Evolutionary conservation across 2,888 invertebrate species (phyloP), one percentile per base, ranked within the genome.

Genomic region (Bombyx huttoni): DNA sequence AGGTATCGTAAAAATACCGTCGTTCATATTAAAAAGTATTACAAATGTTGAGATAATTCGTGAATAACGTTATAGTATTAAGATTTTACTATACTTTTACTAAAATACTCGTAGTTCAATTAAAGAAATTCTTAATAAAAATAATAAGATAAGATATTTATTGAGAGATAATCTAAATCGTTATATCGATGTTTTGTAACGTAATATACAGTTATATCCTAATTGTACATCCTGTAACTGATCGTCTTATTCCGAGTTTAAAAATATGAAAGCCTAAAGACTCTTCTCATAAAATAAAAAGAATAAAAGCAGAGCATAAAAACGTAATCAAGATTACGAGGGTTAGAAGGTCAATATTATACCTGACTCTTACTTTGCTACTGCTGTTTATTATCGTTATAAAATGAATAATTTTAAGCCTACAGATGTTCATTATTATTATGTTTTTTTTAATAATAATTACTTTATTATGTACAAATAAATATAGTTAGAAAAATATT

Each of bases 261-360:
- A 40, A 12, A 10, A 8, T 3, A 40, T 40, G 3, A 40, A 40
- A 40, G 40, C 47, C 52, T 57, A 58, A 65, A 68, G 59, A 62
- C 63, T 63, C 60, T 55, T 61, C 59, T 68, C 73, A 64, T 75
- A 77, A 78, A 73, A 73, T 75, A 71, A 73, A 76, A 75, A 70
- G 62, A 60, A 68, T 72, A 74, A 79, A 79, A 76, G 72, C 63
- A 33, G 56, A 56, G 68, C 68, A 75, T 78, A 79, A 81, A 80
- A 81, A 76, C 71, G 78, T 75, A 70, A 70, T 76, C 67, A 69
- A 71, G 77, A 78, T 78, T 75, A 76, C 62, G 70, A 75, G 64
- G 65, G 67, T 58, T 62, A 57, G 56, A 60, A 66, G 61, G 62
- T 57, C 59, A 66, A 70, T 74, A 73, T 74, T 73, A 73, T 73